Conservation (phyloP, 2,888 invertebrate genomes). For the Melanotus villosus region DNA sequence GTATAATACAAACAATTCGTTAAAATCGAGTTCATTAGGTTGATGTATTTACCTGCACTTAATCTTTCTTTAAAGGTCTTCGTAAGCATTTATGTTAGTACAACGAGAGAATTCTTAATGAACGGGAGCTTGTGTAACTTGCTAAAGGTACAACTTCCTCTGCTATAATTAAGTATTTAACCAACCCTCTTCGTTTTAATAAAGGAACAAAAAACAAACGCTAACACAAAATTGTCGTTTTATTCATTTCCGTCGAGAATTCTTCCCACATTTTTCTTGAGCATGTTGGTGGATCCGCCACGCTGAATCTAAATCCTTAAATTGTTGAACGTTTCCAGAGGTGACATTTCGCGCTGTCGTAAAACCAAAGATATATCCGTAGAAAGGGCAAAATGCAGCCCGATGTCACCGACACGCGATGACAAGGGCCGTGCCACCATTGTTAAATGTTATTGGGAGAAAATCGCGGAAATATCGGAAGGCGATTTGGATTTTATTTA, state of each 20-base stretch:
- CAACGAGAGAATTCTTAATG: slow-evolving; percentile 31
- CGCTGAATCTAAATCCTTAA: slow-evolving; percentile 14
- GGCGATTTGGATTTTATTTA: slow-evolving; percentile 35
- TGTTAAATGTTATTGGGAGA: slow-evolving; percentile 38
- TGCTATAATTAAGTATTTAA: slow-evolving; percentile 3
- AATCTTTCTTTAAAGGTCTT: slow-evolving; percentile 21
- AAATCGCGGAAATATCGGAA: slow-evolving; percentile 35
- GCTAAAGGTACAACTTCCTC: neutral
- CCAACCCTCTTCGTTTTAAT: neutral
- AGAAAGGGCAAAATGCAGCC: slow-evolving; percentile 25
- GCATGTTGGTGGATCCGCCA: neutral
- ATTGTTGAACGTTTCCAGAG: slow-evolving; percentile 25
- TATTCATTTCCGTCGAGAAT: neutral
- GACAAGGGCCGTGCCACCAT: slow-evolving; percentile 33
- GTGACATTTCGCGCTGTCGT: slow-evolving; percentile 33
- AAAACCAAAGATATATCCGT: slow-evolving; percentile 39
- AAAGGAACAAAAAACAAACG: neutral
- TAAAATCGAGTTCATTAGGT: slow-evolving; percentile 5
- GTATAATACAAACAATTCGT: neutral
- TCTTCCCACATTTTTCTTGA: too few species aligned
- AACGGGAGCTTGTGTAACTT: slow-evolving; percentile 8
- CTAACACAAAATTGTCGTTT: neutral
- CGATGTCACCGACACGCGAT: slow-evolving; percentile 35
- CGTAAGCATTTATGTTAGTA: slow-evolving; percentile 26
- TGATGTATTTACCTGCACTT: slow-evolving; percentile 21